phyloP scores from a whole-genome alignment of 2,888 invertebrate genomes.

The Tenthredo notha region DNA sequence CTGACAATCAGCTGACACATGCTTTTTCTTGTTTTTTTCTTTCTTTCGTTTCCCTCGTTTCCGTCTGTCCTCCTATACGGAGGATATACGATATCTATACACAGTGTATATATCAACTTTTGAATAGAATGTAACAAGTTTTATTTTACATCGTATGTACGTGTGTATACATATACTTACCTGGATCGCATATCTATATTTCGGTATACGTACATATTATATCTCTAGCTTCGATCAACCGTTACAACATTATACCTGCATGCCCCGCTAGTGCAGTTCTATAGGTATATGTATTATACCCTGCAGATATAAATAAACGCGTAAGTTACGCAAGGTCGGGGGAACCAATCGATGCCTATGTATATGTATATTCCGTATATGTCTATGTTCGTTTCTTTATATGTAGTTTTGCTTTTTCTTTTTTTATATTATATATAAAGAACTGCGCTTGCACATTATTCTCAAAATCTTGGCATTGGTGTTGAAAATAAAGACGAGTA shows the following conservation, averaged over 20 bases:
- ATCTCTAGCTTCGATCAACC: slow-evolving; percentile 23
- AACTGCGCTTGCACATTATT: neutral
- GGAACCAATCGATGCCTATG: neutral
- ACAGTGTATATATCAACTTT: too few relatives aligned
- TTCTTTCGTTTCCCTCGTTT: neutral
- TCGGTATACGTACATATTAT: neutral
- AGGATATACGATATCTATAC: neutral
- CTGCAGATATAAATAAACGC: neutral
- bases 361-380: neutral
- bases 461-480: neutral
- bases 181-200: neutral
- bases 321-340: slow-evolving; percentile 46
- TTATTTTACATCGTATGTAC: neutral
- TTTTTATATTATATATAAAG: too few relatives aligned
- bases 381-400: neutral
- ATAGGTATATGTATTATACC: neutral
- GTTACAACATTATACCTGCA: slow-evolving; percentile 20
- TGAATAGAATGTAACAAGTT: neutral
- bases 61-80: neutral
- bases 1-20: slow-evolving; percentile 39
- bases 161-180: neutral
- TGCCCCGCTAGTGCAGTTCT: neutral
- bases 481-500: neutral
- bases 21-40: neutral
- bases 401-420: too few relatives aligned